phyloP scores from a whole-genome alignment of 2,113 vertebrate genomes.

The Oreotrochilus melanogaster region DNA sequence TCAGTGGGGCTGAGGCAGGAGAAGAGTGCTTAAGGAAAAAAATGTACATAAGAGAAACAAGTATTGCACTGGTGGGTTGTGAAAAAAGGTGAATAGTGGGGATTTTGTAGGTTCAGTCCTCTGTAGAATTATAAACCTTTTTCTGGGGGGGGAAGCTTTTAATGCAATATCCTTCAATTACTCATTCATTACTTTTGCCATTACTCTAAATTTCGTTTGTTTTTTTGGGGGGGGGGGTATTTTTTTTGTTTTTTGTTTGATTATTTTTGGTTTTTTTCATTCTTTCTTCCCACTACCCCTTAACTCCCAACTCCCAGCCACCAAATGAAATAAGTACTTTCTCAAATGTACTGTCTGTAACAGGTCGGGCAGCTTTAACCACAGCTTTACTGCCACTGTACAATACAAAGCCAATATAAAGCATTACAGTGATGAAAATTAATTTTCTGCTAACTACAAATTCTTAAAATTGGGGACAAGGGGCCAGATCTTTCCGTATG shows the following conservation, averaged over 20 bases:
- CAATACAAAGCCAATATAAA: not conserved
- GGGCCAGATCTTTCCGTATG: not conserved
- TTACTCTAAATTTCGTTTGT: not conserved
- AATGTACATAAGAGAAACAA: not conserved
- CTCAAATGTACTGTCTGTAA: not conserved
- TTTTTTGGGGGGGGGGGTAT: too few relatives aligned
- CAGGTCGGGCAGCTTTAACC: not conserved
- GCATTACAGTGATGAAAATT: not conserved
- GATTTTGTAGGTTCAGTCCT: not conserved
- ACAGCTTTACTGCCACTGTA: not conserved
- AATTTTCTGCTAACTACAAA: not conserved
- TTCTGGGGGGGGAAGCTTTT: not conserved
- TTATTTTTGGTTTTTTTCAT: too few relatives aligned
- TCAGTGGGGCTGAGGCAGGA: not conserved
- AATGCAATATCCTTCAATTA: not conserved
- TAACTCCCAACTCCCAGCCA: not conserved
- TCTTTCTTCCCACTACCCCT: not conserved
- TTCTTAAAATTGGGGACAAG: not conserved
- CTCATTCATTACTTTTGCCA: not conserved
- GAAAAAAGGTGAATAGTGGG: not conserved
- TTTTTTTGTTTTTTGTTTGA: too few relatives aligned
- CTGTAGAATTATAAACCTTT: not conserved
- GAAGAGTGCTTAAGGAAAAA: rapidly evolving
- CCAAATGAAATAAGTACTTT: not conserved
- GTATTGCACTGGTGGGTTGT: rapidly evolving